Evolutionary conservation across 2,113 vertebrate genomes (phyloP), one percentile per base, ranked within the genome.

Genomic region (Rhegmatorhina hoffmannsi): DNA sequence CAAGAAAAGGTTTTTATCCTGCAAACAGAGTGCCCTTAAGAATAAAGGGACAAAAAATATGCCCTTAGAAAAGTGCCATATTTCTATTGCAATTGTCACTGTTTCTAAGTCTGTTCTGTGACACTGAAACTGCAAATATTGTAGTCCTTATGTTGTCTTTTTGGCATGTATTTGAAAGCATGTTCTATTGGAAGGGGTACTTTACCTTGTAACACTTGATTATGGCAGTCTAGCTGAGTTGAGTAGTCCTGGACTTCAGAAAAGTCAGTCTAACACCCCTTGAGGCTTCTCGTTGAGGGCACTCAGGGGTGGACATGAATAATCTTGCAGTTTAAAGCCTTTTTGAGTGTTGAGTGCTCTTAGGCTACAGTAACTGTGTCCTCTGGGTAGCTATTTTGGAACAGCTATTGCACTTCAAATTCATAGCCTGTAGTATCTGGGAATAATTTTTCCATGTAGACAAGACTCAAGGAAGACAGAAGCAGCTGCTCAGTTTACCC

Each of bases 401-500:
- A 78, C 15, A 89, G 17, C n/a, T 58, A 13, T 17, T 89, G 43
- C 44, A n/a, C 20, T 88, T 86, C 53, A 81, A 47, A 75, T 82
- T 89, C 44, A 53, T 40, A 73, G 21, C 29, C 44, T 87, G 34
- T 84, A 2, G 1, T 87, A 89, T 62, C 40, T 68, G 18, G 52
- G 56, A 90, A 60, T 79, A 81, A 23, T 72, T 90, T 76, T 84
- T 72, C 44, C n/a, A 7, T 69, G 53, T 88, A 87, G 66, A 56
- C 62, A 62, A 77, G 58, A 63, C n/a, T 28, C 53, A 85, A 55
- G 44, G 29, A 94, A 53, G 29, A 60, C 5, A n/a, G 69, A 91
- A 87, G 70, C 40, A 87, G 40, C 53, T 95, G 49, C 53, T 76
- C 28, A 13, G 47, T 79, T 87, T 87, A 93, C 31, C 58, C 36